Base-by-base conservation (phyloP, 2,113 vertebrate genomes). In the Pteropus alecto region DNA sequence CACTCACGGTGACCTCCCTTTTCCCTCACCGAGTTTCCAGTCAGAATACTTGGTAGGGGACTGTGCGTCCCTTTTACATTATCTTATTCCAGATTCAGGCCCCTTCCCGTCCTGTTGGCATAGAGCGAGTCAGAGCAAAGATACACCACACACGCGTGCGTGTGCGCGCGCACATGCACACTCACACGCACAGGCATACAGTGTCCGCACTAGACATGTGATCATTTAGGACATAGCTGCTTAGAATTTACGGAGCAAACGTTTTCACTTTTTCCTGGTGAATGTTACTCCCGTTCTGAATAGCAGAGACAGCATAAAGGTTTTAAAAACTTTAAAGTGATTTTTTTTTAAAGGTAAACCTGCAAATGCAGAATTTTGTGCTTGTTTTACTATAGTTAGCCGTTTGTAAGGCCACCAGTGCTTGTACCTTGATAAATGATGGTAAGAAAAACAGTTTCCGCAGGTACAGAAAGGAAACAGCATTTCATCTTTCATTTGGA, bases 321-420 rank as follows among this genome's bases (percentile, higher is more conserved):
- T 30, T 63, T 94, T 79, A 60, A 89, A 88, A 88, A 78, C 70
- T 89, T 91, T n/a, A 46, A 65, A 92, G 67, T 76, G 46, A 71
- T 83, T 94, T 88, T 65, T 67, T 84, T 71, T 60, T 6, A 92
- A 73, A 79, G 22, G 63, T 65, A 70, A 58, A 67, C 46, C 58
- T 89, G 58, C 51, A 74, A 89, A 28, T 92, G 9, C 43, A 76
- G 73, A 86, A 22, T 79, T 65, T 92, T 78, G 43, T 54, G 41
- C 35, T 8, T 79, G 33, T 92, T 78, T 82, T 61, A 41, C 85
- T 67, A 51, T 43, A 68, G 15, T 89, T 92, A 79, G 35, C n/a
- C 15, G 95, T 43, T 78, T 73, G 38, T 24, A 89, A 88, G 65
- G 70, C 79, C 85, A 38, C 15, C 51, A 3, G 11, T 93, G 85